These are phyloP conservation scores for Archips crataeganus DNA, from an alignment of 2,888 invertebrate species.

Conservation along the genomic window DNA sequence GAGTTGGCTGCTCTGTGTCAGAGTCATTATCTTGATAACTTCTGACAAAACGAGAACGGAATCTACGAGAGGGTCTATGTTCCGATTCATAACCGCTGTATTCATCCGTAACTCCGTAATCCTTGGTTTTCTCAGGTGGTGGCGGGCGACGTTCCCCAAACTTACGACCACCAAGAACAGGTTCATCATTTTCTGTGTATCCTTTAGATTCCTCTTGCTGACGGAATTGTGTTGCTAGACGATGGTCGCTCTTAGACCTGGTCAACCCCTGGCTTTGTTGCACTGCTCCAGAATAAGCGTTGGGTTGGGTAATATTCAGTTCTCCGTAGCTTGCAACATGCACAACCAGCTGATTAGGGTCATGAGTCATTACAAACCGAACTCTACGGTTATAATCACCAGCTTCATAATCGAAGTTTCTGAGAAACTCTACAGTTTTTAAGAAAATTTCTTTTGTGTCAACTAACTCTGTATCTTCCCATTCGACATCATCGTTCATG, in stretches of 20 bases:
- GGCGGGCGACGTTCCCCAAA: slow-evolving; percentile 90
- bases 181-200: slow-evolving; percentile 88
- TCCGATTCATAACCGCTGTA: slow-evolving; percentile 90
- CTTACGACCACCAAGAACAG: slow-evolving; percentile 90
- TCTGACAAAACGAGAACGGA: slow-evolving; percentile 89
- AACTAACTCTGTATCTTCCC: slow-evolving; percentile 97
- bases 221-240: slow-evolving; percentile 94
- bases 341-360: slow-evolving; percentile 95
- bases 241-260: slow-evolving; percentile 97
- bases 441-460: slow-evolving; percentile 98
- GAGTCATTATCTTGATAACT: slow-evolving; percentile 91
- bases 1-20: slow-evolving; percentile 88
- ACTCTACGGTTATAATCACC: slow-evolving; percentile 95
- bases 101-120: slow-evolving; percentile 87
- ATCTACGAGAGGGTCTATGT: slow-evolving; percentile 88
- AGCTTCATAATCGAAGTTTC: slow-evolving; percentile 97
- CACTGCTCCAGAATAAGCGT: slow-evolving; percentile 86
- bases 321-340: slow-evolving; percentile 97
- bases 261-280: slow-evolving; percentile 92
- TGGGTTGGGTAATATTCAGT: slow-evolving; percentile 91
- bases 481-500: slow-evolving; percentile 95
- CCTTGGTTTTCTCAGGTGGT: slow-evolving; percentile 84
- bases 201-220: slow-evolving; percentile 92
- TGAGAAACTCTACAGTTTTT: slow-evolving; percentile 97
- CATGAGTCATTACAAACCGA: slow-evolving; percentile 95